These are phyloP conservation scores for Aphis craccivora DNA, from an alignment of 1,140 invertebrate genomes.

Conservation along the genomic window DNA sequence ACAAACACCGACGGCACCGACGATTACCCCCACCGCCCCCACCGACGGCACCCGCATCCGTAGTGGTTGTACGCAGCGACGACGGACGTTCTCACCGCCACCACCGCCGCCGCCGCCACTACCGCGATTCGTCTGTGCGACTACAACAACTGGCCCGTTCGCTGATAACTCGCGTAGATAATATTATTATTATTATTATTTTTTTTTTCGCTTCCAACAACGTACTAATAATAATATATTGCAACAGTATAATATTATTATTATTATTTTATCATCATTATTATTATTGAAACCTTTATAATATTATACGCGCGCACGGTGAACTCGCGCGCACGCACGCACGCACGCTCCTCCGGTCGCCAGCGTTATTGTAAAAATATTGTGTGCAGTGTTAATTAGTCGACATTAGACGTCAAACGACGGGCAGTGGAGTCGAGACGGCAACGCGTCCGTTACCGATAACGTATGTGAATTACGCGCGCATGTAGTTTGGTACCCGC, in stretches of 20 bases:
- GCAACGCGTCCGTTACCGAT: constrained; percentile 1
- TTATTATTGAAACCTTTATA: background rate
- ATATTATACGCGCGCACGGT: background rate
- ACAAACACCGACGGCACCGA: background rate
- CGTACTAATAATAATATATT: background rate
- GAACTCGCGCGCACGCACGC: background rate
- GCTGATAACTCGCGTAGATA: constrained; percentile 13
- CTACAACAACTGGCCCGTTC: background rate
- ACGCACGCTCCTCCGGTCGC: too few species aligned
- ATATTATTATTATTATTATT: background rate
- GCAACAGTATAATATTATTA: background rate
- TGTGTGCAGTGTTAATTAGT: background rate
- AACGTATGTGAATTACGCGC: constrained; percentile 8
- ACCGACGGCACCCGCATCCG: background rate
- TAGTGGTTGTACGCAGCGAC: constrained; percentile 1
- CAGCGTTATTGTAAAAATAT: background rate
- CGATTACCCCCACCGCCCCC: background rate
- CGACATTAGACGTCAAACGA: background rate
- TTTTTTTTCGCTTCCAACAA: background rate
- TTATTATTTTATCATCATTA: background rate
- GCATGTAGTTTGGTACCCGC: background rate
- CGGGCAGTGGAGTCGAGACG: background rate
- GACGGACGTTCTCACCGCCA: background rate
- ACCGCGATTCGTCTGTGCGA: background rate
- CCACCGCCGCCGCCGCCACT: too few species aligned